phyloP scores from a whole-genome alignment of 2,888 invertebrate genomes.

The Tetrapedia diversipes region DNA sequence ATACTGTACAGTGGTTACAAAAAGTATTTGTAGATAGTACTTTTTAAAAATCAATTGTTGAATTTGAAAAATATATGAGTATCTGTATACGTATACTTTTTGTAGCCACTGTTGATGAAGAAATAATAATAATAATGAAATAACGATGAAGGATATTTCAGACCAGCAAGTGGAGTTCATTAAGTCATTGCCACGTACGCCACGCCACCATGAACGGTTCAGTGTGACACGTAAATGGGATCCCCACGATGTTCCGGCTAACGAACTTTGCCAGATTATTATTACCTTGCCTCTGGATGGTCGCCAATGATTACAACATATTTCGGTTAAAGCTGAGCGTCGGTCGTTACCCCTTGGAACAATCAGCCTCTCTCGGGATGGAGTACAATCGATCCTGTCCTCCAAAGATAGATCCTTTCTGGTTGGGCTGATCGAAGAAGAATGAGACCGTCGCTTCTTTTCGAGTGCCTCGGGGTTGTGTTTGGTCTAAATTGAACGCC shows the following conservation, averaged over 20 bases:
- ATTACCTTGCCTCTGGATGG: conserved; percentile 78
- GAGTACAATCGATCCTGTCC: conserved; percentile 38
- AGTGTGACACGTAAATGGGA: conserved; percentile 57
- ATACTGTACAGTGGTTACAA: conserved; percentile 2
- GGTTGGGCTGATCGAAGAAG: conserved; percentile 11
- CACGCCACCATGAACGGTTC: conserved; percentile 20
- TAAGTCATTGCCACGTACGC: conserved; percentile 55
- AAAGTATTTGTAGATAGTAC: too few species aligned
- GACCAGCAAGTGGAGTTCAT: conserved; percentile 32
- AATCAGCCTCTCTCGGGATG: conserved; percentile 47
- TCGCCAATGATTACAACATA: conserved; percentile 80
- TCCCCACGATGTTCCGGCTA: conserved; percentile 71
- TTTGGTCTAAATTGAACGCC: neutral
- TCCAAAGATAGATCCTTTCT: conserved; percentile 51
- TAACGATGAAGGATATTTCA: neutral
- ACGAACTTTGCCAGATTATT: conserved; percentile 80
- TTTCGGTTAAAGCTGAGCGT: conserved; percentile 73
- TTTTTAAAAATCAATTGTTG: too few species aligned
- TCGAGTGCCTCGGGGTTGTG: neutral
- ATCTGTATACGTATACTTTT: too few species aligned
- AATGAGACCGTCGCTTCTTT: conserved; percentile 2
- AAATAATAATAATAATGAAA: too few species aligned
- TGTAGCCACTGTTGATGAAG: too few species aligned
- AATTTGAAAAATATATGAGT: too few species aligned
- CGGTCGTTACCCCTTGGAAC: conserved; percentile 78